A percentile compares a stretch with the other conserved stretches of the same genome.
These are phyloP conservation scores for Osmerus eperlanus DNA, from an alignment of 2,113 vertebrate genomes.

Conservation along the genomic window DNA sequence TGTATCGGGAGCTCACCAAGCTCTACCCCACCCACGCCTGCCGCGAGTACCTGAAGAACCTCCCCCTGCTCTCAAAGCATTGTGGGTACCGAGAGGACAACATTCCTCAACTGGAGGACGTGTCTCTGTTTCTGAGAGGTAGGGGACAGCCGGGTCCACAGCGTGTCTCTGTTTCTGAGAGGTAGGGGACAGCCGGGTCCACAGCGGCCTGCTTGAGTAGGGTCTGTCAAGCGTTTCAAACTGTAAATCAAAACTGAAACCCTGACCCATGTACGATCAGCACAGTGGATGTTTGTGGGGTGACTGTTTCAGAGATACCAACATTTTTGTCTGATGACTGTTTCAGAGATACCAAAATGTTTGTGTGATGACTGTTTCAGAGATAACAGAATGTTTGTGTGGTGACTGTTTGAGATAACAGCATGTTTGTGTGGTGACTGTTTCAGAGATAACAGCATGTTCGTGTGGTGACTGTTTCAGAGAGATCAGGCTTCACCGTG, in stretches of 20 bases:
- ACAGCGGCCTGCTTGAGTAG: background rate
- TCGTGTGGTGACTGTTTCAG: constrained; percentile 63
- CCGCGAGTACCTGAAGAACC: constrained; percentile 91
- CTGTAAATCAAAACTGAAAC: no score
- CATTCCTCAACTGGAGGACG: constrained; percentile 93
- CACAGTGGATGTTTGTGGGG: background rate
- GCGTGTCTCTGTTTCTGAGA: constrained; percentile 88
- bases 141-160: constrained; percentile 2
- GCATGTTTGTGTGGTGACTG: background rate
- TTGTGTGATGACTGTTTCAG: background rate
- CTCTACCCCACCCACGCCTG: constrained; percentile 97
- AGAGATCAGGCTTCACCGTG: constrained; percentile 92
- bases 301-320: no score
- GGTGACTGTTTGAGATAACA: no score
- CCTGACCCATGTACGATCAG: no score
- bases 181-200: constrained; percentile 63
- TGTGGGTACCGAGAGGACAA: constrained; percentile 96
- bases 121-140: constrained; percentile 92
- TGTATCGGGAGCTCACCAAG: constrained; percentile 90
- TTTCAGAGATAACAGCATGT: no score
- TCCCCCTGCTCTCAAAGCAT: constrained; percentile 87
- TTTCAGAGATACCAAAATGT: no score
- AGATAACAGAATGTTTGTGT: background rate
- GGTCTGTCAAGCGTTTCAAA: background rate
- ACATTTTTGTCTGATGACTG: background rate